Conservation (phyloP, 2,888 invertebrate genomes). For the Phrixothrix hirtus region DNA sequence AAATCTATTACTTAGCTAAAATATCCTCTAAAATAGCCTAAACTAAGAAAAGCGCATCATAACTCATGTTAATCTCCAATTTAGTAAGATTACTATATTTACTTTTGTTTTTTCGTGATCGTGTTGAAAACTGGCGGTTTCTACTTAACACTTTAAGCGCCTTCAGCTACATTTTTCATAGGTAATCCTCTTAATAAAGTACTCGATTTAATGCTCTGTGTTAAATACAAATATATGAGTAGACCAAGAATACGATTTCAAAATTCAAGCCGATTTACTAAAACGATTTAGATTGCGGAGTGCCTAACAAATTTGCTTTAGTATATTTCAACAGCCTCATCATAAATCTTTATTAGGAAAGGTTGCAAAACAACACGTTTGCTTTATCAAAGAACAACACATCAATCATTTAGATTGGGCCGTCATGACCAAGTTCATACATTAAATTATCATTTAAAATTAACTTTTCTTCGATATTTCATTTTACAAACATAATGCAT, state of each 20-base stretch:
- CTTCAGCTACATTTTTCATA: conserved; percentile 38
- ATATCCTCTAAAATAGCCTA: not conserved
- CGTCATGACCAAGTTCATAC: conserved; percentile 53
- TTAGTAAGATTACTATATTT: conserved; percentile 22
- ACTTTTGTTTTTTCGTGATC: conserved; percentile 30
- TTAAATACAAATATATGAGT: not conserved
- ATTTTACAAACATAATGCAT: no score
- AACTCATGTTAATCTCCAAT: conserved; percentile 19
- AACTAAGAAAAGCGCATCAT: conserved; percentile 9
- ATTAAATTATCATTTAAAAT: conserved; percentile 36
- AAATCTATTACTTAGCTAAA: not conserved
- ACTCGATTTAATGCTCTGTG: conserved; percentile 10
- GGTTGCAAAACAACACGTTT: conserved; percentile 49
- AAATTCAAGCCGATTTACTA: conserved; percentile 2
- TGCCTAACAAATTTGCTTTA: conserved; percentile 2
- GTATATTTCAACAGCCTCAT: conserved; percentile 32
- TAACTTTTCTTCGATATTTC: conserved; percentile 16
- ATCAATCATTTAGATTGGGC: conserved; percentile 56
- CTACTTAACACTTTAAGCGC: conserved; percentile 35
- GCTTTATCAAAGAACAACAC: conserved; percentile 54
- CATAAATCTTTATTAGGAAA: conserved; percentile 54
- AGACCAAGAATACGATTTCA: not conserved
- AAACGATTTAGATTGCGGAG: conserved; percentile 1
- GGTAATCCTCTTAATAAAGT: conserved; percentile 37
- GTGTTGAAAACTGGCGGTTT: conserved; percentile 31